phyloP scores from a whole-genome alignment of 2,888 invertebrate species.

The Ferdinandea cuprea region DNA sequence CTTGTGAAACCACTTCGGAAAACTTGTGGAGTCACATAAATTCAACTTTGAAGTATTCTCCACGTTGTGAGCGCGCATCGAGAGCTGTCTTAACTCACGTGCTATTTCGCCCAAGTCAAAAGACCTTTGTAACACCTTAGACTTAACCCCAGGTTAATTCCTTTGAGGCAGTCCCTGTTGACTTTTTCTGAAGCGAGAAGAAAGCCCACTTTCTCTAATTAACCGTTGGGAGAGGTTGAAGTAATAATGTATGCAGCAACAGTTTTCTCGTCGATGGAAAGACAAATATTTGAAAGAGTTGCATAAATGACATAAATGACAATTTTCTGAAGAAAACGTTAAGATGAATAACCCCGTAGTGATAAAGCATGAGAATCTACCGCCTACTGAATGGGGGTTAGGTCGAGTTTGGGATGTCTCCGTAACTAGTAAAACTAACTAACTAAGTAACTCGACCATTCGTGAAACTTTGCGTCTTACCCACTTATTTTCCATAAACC shows the following conservation, averaged over 20 bases:
- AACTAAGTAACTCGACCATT: too few relatives aligned
- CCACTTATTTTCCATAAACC: too few relatives aligned
- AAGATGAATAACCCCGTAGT: too few relatives aligned
- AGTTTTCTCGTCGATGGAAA: too few relatives aligned
- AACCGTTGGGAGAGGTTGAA: too few relatives aligned
- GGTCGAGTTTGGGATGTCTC: neutral
- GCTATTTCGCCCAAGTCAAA: neutral
- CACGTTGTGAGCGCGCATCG: neutral
- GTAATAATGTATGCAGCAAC: neutral
- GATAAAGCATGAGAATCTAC: too few relatives aligned
- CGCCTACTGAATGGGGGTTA: neutral
- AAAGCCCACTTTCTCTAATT: neutral
- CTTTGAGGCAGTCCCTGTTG: neutral
- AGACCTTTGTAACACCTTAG: neutral
- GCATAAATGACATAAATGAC: neutral
- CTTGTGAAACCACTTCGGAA: neutral
- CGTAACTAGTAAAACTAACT: too few relatives aligned
- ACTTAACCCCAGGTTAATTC: neutral
- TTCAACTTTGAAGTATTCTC: neutral
- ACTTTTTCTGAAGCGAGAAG: too few relatives aligned
- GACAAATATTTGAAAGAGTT: constrained; percentile 1
- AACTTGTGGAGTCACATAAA: neutral
- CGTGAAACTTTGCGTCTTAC: too few relatives aligned
- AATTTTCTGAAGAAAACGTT: neutral
- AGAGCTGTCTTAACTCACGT: neutral